Evolutionary conservation across 2,888 invertebrate species (phyloP), one percentile per base, ranked within the genome.

Genomic region (Reticulitermes lucifugus): DNA sequence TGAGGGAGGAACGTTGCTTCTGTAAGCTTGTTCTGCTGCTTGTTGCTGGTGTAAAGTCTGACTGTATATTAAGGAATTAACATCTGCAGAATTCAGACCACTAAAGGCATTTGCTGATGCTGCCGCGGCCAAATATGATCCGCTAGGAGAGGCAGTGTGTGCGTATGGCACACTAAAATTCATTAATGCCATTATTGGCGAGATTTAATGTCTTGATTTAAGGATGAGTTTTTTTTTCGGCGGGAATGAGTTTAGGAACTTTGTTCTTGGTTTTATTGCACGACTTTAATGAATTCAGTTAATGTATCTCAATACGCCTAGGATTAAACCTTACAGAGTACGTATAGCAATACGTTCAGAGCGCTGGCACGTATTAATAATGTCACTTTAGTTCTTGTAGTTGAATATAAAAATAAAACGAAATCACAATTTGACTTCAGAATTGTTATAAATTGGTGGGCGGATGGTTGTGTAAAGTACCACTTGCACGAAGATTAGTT

Each of bases 151-250:
- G 35, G 90, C 89, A 60, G 89, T 89, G 86, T 90, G 87, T 84
- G 89, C 90, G 87, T 89, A 90, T 25, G 90, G 90, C 84, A 90
- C 86, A 87, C 89, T 90, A 85, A 90, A 90, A 87, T 91, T 91
- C 80, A 89, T 88, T 87, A 91, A 86, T 83, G 91, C 89, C 91
- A 91, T 91, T 60, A 65, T 65, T 21, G 73, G 73, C 83, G 83
- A 22, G 46, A 43, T 9, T 65, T 25, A 5, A n/a, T 25, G 9
- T n/a, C n/a, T 65, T 25, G 18, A 18, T 65, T 65, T n/a, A n/a
- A 12, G n/a, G 12, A 18, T 9, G 1, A 5, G 6, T 46, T 46
- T 25, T 25, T n/a, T 65, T 65, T 25, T 25, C 65, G 65, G n/a
- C n/a, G 65, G 65, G n/a, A 21, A 7, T 65, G 14, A 25, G 65